phyloP scores from a whole-genome alignment of 2,888 invertebrate species.

The Tigriopus californicus region DNA sequence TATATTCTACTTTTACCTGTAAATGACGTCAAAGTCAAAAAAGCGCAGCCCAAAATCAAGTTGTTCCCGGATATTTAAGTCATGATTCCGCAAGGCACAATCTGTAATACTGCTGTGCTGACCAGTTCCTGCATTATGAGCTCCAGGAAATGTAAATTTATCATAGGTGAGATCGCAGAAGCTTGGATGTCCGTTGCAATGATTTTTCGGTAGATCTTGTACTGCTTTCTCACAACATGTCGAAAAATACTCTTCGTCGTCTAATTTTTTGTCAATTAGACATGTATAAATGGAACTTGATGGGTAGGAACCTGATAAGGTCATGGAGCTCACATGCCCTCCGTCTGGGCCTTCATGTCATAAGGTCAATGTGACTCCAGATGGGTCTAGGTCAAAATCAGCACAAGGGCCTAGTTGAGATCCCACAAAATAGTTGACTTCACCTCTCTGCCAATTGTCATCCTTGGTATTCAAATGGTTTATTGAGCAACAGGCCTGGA shows the following conservation, averaged over 20 bases:
- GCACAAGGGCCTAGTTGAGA: neutral
- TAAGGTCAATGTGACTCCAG: neutral
- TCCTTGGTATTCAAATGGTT: slow-evolving; percentile 6
- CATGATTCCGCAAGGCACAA: slow-evolving; percentile 6
- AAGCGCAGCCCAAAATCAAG: slow-evolving; percentile 13
- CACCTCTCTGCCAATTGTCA: slow-evolving; percentile 7
- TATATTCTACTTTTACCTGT: neutral
- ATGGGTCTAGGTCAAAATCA: neutral
- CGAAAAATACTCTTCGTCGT: neutral
- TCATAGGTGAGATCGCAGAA: slow-evolving; percentile 1
- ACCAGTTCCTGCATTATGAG: slow-evolving; percentile 15
- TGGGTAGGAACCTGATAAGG: neutral
- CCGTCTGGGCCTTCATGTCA: neutral
- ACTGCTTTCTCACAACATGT: neutral
- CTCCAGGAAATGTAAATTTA: slow-evolving; percentile 3
- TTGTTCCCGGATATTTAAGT: slow-evolving; percentile 2
- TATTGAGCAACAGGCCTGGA: neutral
- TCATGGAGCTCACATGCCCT: neutral
- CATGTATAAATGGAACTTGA: neutral
- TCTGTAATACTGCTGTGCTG: neutral
- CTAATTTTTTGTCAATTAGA: neutral
- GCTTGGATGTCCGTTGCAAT: neutral
- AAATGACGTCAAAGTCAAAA: slow-evolving; percentile 12
- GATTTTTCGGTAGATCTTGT: neutral
- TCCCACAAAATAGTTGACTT: slow-evolving; percentile 11